Base-by-base conservation (phyloP, 2,797 vertebrate species). In the Scomberomorus guttatus region DNA sequence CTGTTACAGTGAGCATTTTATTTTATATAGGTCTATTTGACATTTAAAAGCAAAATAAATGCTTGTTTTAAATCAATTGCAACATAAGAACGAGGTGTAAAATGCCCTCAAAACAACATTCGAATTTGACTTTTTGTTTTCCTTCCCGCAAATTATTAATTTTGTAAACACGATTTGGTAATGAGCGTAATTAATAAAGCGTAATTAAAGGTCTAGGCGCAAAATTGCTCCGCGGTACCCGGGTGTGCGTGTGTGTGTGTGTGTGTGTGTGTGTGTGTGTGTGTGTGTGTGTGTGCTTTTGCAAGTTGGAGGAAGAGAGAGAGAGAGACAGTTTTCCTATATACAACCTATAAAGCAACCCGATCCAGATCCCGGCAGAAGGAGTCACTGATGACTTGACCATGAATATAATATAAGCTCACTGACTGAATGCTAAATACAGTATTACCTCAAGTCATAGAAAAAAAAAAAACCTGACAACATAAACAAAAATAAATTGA, bases 381-480 rank as follows among this genome's bases (percentile, higher is more conserved):
- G 76, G 71, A 85, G 75, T 58, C 65, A 68, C 65, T 79, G 80
- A 77, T 84, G 77, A 86, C 72, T 81, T 78, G 50, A 14, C 75
- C 54, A 72, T 88, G 57, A 86, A 82, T 88, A 76, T 77, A 60
- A 76, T 70, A 84, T 75, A 34, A 82, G 69, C 66, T 75, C 34
- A 20, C 39, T 50, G 71, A 75, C 44, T 75, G 54, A 72, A 72
- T 52, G 64, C 57, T 44, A 55, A 67, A 74, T 63, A 37, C 22
- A 62, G 34, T 10, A 39, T 70, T 12, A 69, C 4, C n/a, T 6
- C 29, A 18, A 62, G 20, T 22, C 29, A 24, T 8, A 24, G 9
- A 4, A 27, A 54, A 55, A 2, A n/a, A 51, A 32, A 11, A 39
- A 39, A 39, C 2, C 10, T 44, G 4, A 12, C 12, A 3, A 9